Conservation (phyloP, 2,888 invertebrate genomes). For the Amblyjoppa proteus region DNA sequence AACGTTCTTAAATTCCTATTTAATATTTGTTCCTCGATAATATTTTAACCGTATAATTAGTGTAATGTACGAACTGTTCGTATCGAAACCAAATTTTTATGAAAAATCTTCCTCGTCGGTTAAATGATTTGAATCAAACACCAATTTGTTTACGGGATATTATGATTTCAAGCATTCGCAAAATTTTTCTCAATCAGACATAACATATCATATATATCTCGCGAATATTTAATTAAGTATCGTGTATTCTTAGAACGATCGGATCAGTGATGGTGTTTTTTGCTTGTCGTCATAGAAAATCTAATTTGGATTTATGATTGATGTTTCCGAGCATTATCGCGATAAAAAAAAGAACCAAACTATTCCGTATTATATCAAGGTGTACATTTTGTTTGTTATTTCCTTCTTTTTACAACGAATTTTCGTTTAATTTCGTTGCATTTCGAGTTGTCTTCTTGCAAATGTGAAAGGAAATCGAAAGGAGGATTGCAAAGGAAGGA, state of each 20-base stretch:
- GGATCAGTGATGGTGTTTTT: constrained; percentile 1
- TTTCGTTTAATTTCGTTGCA: constrained; percentile 43
- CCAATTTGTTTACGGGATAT: too few species aligned
- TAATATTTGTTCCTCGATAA: too few species aligned
- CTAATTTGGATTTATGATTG: constrained; percentile 6
- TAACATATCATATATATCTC: too few species aligned
- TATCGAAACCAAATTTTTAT: too few species aligned
- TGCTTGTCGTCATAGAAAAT: constrained; percentile 15
- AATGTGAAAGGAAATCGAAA: constrained; percentile 27
- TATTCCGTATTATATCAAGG: constrained; percentile 8
- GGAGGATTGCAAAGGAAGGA: constrained; percentile 31
- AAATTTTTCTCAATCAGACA: too few species aligned
- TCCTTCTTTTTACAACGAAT: constrained; percentile 33
- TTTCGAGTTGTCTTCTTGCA: constrained; percentile 47
- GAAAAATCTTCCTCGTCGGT: too few species aligned
- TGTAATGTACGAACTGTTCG: too few species aligned
- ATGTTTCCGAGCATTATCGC: constrained; percentile 19
- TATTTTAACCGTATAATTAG: too few species aligned
- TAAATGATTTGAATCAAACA: too few species aligned
- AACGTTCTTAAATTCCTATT: too few species aligned
- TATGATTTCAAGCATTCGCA: too few species aligned
- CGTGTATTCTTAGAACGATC: constrained; percentile 22
- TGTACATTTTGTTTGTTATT: constrained; percentile 21
- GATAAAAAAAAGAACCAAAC: neutral
- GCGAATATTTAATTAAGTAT: neutral